Evolutionary conservation across 2,888 invertebrate species (phyloP).

Genomic region (Quadriops clusia): DNA sequence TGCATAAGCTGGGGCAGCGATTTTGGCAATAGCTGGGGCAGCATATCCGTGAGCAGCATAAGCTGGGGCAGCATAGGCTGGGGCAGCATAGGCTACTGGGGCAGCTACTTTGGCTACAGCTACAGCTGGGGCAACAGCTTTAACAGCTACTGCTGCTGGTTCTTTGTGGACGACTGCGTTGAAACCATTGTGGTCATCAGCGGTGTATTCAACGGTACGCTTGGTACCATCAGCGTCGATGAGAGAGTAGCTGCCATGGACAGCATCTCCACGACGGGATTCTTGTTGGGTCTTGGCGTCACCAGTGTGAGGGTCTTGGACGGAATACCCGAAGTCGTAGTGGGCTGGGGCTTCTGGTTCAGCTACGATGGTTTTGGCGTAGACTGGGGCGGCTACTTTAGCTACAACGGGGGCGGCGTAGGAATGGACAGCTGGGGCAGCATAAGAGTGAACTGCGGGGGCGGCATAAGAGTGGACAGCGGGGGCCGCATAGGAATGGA

Average conservation of each 20-base stretch:
- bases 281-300: constrained; percentile 43
- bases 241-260: constrained; percentile 41
- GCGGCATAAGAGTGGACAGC: constrained; percentile 13
- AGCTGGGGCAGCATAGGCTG: neutral
- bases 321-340: constrained; percentile 39
- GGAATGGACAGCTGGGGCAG: no score
- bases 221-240: constrained; percentile 42
- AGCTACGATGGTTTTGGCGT: constrained; percentile 34
- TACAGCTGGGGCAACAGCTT: constrained; percentile 19
- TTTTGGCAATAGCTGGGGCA: constrained; percentile 11
- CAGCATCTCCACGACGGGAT: constrained; percentile 39
- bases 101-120: constrained; percentile 17
- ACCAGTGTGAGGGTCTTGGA: constrained; percentile 40
- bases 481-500: constrained; percentile 12
- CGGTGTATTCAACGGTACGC: constrained; percentile 42
- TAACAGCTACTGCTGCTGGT: constrained; percentile 31
- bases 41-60: constrained; percentile 4
- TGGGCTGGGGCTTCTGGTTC: constrained; percentile 35
- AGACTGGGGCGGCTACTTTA: constrained; percentile 18
- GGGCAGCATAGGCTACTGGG: no score
- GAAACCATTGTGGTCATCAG: constrained; percentile 42
- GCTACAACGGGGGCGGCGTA: constrained; percentile 15
- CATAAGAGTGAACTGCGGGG: no score
- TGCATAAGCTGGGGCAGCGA: constrained; percentile 20
- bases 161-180: constrained; percentile 42